phyloP scores from a whole-genome alignment of 2,113 vertebrate genomes.

The Rhipidura dahli region DNA sequence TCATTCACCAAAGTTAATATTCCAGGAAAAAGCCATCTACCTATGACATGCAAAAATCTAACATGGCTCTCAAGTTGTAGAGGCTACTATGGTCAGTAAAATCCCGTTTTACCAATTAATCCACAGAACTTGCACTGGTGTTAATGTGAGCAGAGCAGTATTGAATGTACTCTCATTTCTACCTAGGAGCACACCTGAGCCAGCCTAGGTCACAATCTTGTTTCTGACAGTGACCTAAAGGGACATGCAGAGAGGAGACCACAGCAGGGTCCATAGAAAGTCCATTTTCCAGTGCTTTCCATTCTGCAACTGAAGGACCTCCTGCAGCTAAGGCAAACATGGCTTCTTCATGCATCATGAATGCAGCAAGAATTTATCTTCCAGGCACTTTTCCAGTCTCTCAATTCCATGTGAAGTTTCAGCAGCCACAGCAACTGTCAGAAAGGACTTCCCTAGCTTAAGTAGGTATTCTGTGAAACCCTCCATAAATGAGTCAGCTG shows the following conservation, averaged over 20 bases:
- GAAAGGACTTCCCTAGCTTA: neutral
- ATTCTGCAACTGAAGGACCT: fast-evolving
- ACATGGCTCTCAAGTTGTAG: neutral
- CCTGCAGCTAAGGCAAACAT: neutral
- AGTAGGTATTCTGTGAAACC: neutral
- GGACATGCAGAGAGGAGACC: neutral
- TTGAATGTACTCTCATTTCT: neutral
- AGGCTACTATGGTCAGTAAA: neutral
- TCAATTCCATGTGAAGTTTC: neutral
- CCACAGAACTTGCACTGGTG: neutral
- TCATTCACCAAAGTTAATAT: neutral
- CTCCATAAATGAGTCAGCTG: neutral
- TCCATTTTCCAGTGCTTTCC: neutral
- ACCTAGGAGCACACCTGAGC: neutral
- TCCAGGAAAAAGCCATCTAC: neutral
- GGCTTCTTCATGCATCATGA: neutral
- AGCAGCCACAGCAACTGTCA: neutral
- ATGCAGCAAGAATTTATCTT: neutral
- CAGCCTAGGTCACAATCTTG: neutral
- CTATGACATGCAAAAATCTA: neutral
- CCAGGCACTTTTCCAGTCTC: neutral
- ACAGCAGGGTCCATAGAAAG: neutral
- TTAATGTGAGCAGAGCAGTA: neutral
- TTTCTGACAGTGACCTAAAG: neutral
- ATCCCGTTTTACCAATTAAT: neutral